Conservation (phyloP, 2,888 invertebrate species). For the Cetonia aurata region DNA sequence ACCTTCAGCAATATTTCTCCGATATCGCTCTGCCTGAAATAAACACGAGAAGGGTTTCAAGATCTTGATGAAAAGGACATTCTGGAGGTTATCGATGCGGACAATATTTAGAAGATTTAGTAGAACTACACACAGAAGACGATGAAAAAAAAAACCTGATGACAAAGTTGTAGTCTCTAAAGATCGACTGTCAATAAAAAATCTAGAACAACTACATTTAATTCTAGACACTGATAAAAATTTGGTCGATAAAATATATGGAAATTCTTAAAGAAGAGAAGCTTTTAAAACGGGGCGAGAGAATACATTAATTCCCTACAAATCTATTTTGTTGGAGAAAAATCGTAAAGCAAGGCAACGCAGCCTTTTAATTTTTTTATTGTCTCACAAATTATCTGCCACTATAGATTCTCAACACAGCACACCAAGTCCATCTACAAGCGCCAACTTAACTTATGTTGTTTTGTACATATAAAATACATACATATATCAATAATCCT, state of each 20-base stretch:
- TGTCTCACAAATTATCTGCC: slow-evolving; percentile 5
- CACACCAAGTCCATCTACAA: slow-evolving; percentile 9
- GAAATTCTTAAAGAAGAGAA: slow-evolving; percentile 2
- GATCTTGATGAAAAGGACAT: no score
- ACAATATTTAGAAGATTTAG: neutral
- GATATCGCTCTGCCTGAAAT: no score
- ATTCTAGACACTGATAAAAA: neutral
- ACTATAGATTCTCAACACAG: slow-evolving; percentile 15
- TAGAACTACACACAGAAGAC: slow-evolving; percentile 1
- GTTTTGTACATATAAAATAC: slow-evolving; percentile 14
- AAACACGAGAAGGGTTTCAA: no score
- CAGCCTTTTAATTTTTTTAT: slow-evolving; percentile 1
- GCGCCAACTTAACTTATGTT: neutral
- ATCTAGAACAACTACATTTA: neutral
- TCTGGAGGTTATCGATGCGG: no score
- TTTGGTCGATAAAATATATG: slow-evolving; percentile 1
- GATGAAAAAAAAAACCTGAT: no score
- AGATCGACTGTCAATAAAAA: neutral
- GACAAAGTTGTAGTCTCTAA: neutral
- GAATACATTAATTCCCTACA: slow-evolving; percentile 8
- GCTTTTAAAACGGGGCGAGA: slow-evolving; percentile 6
- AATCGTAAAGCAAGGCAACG: slow-evolving; percentile 6
- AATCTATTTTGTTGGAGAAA: no score
- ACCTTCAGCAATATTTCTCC: no score
- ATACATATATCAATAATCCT: neutral